A percentile compares a stretch with the other conserved stretches of the same genome.
These are phyloP conservation scores for Psilanteris sp. DNA, from an alignment of 1,140 invertebrate genomes.

Conservation along the genomic window DNA sequence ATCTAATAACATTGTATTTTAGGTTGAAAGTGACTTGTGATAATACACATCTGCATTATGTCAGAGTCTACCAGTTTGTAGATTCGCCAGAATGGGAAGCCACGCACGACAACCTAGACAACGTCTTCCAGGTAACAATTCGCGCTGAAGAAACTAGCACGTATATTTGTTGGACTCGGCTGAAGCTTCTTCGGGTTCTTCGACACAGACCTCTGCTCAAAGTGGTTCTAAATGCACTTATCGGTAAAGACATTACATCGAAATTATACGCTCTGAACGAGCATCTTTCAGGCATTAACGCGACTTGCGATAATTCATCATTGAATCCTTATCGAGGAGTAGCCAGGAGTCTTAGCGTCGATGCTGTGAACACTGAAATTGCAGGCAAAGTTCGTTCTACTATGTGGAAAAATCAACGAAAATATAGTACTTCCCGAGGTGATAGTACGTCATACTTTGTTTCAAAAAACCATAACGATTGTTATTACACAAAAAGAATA, in stretches of 20 bases:
- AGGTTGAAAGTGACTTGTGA: conserved; percentile 90
- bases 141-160: conserved; percentile 88
- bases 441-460: no score
- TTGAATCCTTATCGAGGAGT: conserved; percentile 78
- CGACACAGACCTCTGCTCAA: conserved; percentile 86
- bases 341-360: conserved; percentile 86
- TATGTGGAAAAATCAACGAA: conserved; percentile 81
- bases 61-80: conserved; percentile 90
- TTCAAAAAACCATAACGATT: no score
- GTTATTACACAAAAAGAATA: no score
- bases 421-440: conserved; percentile 74
- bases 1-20: conserved; percentile 41
- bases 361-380: conserved; percentile 88
- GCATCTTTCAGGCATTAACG: conserved; percentile 80
- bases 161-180: conserved; percentile 88
- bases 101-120: conserved; percentile 86
- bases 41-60: conserved; percentile 89
- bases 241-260: conserved; percentile 92
- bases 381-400: conserved; percentile 85
- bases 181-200: conserved; percentile 86
- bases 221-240: conserved; percentile 87
- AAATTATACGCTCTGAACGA: conserved; percentile 91
- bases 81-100: conserved; percentile 94
- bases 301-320: conserved; percentile 68
- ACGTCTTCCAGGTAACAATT: conserved; percentile 91